Base-by-base conservation (phyloP, 2,797 vertebrate species). In the Octomys mimax region DNA sequence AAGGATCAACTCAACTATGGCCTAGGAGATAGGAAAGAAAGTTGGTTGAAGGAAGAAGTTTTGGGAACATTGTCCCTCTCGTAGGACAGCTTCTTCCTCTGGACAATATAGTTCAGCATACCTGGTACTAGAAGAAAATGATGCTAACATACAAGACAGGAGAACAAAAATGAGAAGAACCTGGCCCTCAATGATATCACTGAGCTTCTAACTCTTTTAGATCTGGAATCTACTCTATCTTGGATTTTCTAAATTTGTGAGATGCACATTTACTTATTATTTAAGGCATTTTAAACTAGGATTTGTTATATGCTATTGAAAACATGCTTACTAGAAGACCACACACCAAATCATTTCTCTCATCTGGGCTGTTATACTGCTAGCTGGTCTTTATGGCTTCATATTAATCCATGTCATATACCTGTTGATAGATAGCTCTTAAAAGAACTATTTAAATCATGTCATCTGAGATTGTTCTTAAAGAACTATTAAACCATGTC, bases 161-260 rank as follows among this genome's bases (percentile, higher is more conserved):
- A 89, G 66, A 82, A 54, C 16, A 85, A 85, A 89, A 42, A 82
- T 68, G n/a, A 22, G 57, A 96, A 81, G 85, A 94, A 87, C 18
- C 39, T 94, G 18, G 33, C 52, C 66, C n/a, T 91, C 54, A 59
- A 68, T 54, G 46, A 46, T 46, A 71, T 49, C 79, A 73, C 26
- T 52, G 73, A 89, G 36, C 21, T 91, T 82, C 62, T 68, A n/a
- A 88, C 71, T 59, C 66, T 92, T 94, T 93, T 71, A 62, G 52
- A 52, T 39, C 28, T 87, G 22, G 64, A 81, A n/a, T 78, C 42
- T 82, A 83, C 16, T 78, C 14, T 91, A 66, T 52, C 64, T 94
- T n/a, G 24, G 26, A 87, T 91, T 80, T 57, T 70, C 84, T 66
- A 81, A 39, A 84, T 71, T 73, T 70, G 26, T 78, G 54, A 85